Percentiles rank a stretch among this genome's conserved stretches.
Evolutionary conservation across 2,113 vertebrate species (phyloP).

Genomic region (Cebidichthys violaceus): DNA sequence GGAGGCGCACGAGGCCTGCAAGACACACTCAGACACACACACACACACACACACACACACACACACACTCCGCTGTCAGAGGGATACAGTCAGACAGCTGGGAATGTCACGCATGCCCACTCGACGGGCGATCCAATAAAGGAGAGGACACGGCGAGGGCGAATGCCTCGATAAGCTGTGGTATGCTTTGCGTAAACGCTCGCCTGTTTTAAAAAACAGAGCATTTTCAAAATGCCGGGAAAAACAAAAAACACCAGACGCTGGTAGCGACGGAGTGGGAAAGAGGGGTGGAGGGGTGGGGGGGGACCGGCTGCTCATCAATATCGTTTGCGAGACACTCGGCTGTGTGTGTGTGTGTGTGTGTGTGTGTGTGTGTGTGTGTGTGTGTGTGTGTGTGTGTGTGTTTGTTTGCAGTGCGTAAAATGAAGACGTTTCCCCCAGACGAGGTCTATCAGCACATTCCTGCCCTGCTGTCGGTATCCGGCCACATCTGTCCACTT

Average conservation of each 20-base stretch:
- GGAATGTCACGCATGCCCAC: constrained; percentile 69
- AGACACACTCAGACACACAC: constrained; percentile 9
- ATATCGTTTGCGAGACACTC: constrained; percentile 36
- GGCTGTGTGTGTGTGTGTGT: constrained; percentile 37
- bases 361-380: constrained; percentile 28
- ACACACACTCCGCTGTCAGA: constrained; percentile 36
- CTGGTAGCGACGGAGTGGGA: background rate
- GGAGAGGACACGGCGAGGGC: constrained; percentile 57
- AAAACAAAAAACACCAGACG: background rate
- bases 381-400: constrained; percentile 25
- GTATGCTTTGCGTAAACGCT: constrained; percentile 48
- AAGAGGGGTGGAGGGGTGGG: background rate
- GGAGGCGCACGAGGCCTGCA: background rate
- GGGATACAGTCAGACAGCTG: constrained; percentile 68
- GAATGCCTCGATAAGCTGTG: constrained; percentile 56
- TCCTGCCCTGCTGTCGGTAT: constrained; percentile 50
- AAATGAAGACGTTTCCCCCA: constrained; percentile 62
- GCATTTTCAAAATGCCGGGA: constrained; percentile 1
- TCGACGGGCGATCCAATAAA: constrained; percentile 57
- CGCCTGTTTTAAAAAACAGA: constrained; percentile 20
- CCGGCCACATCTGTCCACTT: constrained; percentile 63
- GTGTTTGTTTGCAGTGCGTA: background rate
- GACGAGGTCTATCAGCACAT: constrained; percentile 54
- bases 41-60: constrained; percentile 15
- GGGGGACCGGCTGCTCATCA: constrained; percentile 47